Conservation (phyloP, 2,888 invertebrate species). For the Epiperipatus broadwayi region DNA sequence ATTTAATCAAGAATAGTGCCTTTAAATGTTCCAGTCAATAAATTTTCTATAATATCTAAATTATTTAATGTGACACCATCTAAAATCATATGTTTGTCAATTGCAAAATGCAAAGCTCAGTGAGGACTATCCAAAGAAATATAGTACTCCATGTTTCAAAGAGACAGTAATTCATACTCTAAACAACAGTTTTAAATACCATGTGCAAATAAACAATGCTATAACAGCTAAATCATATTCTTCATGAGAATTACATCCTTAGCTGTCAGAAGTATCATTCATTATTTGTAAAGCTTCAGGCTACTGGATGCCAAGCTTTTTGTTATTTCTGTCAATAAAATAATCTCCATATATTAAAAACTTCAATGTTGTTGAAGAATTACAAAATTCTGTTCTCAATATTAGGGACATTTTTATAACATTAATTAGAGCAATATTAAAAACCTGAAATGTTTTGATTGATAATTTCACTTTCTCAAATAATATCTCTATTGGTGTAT, state of each 20-base stretch:
- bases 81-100: slow-evolving; percentile 40
- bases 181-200: slow-evolving; percentile 53
- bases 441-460: slow-evolving; percentile 42
- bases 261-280: slow-evolving; percentile 39
- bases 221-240: slow-evolving; percentile 52
- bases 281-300: slow-evolving; percentile 27
- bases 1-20: slow-evolving; percentile 60
- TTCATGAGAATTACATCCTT: slow-evolving; percentile 35
- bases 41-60: slow-evolving; percentile 40
- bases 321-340: slow-evolving; percentile 32
- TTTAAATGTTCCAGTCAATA: slow-evolving; percentile 41
- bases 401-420: slow-evolving; percentile 50
- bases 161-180: slow-evolving; percentile 55
- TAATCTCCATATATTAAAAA: slow-evolving; percentile 49
- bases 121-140: no score
- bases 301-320: slow-evolving; percentile 22
- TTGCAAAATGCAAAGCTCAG: not conserved
- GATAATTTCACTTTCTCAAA: slow-evolving; percentile 43
- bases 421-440: slow-evolving; percentile 46
- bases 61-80: slow-evolving; percentile 77
- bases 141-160: slow-evolving; percentile 34
- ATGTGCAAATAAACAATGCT: slow-evolving; percentile 33
- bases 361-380: slow-evolving; percentile 53
- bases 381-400: slow-evolving; percentile 51
- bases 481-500: slow-evolving; percentile 68